A percentile compares a stretch with the other conserved stretches of the same genome.
phyloP scores from a whole-genome alignment of 2,888 invertebrate genomes.

The Branchinecta sandiegonensis region DNA sequence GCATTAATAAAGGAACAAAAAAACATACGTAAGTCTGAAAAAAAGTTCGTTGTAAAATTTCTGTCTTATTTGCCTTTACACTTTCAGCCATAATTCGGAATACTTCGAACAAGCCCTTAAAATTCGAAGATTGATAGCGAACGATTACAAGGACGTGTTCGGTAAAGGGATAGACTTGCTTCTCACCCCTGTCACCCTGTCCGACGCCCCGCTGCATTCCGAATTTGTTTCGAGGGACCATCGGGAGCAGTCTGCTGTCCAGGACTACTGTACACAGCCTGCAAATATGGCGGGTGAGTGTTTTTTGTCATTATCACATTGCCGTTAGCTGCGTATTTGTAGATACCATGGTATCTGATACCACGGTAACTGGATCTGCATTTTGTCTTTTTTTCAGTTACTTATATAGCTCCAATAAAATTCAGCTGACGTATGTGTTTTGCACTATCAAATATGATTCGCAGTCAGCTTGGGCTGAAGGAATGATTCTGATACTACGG shows the following conservation, averaged over 20 bases:
- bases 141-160: slow-evolving; percentile 73
- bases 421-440: too few species aligned
- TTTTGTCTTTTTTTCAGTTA: too few species aligned
- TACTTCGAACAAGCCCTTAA: slow-evolving; percentile 82
- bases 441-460: too few species aligned
- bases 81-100: slow-evolving; percentile 62
- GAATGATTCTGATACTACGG: too few species aligned
- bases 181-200: slow-evolving; percentile 79
- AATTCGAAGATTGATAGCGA: slow-evolving; percentile 66
- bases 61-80: background rate
- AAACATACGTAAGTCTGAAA: background rate
- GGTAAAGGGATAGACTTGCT: slow-evolving; percentile 50
- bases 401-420: too few species aligned
- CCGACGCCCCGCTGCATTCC: slow-evolving; percentile 64
- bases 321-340: too few species aligned
- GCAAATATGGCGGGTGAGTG: slow-evolving; percentile 84
- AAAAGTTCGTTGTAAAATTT: background rate
- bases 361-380: too few species aligned
- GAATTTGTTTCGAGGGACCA: slow-evolving; percentile 64
- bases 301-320: background rate
- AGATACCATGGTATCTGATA: too few species aligned
- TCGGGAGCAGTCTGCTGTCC: slow-evolving; percentile 68
- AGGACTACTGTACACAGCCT: slow-evolving; percentile 90
- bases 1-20: too few species aligned
- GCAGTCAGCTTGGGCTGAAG: too few species aligned